Percentiles rank a stretch among this genome's conserved stretches.
phyloP scores from a whole-genome alignment of 2,797 vertebrate species.

The Trematomus bernacchii region DNA sequence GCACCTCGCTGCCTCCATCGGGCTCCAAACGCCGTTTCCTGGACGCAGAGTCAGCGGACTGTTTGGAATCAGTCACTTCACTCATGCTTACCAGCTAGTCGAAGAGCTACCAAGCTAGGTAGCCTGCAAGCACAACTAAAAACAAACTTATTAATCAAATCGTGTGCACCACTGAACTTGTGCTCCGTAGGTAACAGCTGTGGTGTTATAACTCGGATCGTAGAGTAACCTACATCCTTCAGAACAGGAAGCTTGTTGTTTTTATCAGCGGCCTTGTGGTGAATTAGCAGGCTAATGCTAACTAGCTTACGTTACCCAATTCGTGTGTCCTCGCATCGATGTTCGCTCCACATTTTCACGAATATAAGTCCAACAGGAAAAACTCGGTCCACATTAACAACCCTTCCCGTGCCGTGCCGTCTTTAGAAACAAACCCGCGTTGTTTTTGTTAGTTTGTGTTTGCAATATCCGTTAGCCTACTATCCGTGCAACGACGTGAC shows the following conservation, averaged over 20 bases:
- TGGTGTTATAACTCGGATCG: not conserved
- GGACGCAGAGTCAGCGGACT: conserved; percentile 75
- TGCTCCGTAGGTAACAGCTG: not conserved
- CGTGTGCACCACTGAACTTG: not conserved
- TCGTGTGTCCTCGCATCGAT: conserved; percentile 36
- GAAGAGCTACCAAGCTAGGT: conserved; percentile 63
- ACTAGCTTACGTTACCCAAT: conserved; percentile 67
- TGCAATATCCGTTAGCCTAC: conserved; percentile 80
- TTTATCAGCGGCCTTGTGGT: conserved; percentile 69
- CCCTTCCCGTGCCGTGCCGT: not conserved
- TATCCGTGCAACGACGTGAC: conserved; percentile 72
- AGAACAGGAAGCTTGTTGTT: conserved; percentile 64
- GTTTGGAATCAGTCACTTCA: conserved; percentile 75
- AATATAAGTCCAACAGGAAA: conserved; percentile 16
- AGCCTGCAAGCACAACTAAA: conserved; percentile 42
- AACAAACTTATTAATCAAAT: conserved; percentile 18
- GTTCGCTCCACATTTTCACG: conserved; percentile 32
- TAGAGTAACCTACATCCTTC: conserved; percentile 58
- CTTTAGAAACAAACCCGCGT: not conserved
- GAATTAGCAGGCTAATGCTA: conserved; percentile 69
- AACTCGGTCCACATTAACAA: not conserved
- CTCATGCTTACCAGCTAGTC: conserved; percentile 82
- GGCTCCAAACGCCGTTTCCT: conserved; percentile 80
- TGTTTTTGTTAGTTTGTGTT: conserved; percentile 75
- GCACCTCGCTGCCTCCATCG: conserved; percentile 58